A percentile compares a stretch with the other conserved stretches of the same genome.
These are phyloP conservation scores for Hypsopygia costalis DNA, from an alignment of 2,888 invertebrate species.

Conservation along the genomic window DNA sequence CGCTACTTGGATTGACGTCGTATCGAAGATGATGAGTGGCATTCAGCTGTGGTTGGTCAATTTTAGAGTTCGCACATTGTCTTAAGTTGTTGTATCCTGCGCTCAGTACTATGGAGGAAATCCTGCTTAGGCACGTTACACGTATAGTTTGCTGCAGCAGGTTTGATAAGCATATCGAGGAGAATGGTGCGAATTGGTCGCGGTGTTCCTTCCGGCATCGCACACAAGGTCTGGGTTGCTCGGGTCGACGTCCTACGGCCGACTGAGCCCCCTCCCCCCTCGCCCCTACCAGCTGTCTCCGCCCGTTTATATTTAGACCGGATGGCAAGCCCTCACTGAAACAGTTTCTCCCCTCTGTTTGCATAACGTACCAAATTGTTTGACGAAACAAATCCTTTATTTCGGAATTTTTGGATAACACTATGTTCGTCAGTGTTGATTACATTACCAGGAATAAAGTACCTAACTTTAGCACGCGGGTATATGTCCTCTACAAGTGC, in stretches of 20 bases:
- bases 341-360: slow-evolving; percentile 67
- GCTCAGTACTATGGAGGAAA: slow-evolving; percentile 23
- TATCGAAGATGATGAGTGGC: slow-evolving; percentile 17
- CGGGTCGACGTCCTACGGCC: slow-evolving; percentile 57
- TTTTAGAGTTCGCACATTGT: slow-evolving; percentile 32
- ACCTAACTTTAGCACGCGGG: too few species aligned
- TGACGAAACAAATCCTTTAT: slow-evolving; percentile 38
- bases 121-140: slow-evolving; percentile 18
- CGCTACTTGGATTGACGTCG: slow-evolving; percentile 2
- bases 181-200: slow-evolving; percentile 44
- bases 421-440: too few species aligned
- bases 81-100: slow-evolving; percentile 48
- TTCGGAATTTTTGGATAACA: slow-evolving; percentile 28
- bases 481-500: too few species aligned
- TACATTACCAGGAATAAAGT: too few species aligned
- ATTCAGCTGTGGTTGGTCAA: slow-evolving; percentile 14
- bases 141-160: not conserved
- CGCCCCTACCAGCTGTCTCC: slow-evolving; percentile 52
- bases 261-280: slow-evolving; percentile 26
- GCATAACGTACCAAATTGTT: slow-evolving; percentile 51
- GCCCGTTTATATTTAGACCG: slow-evolving; percentile 70
- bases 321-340: slow-evolving; percentile 63
- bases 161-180: slow-evolving; percentile 12
- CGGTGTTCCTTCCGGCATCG: slow-evolving; percentile 50
- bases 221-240: slow-evolving; percentile 66